Evolutionary conservation across 2,797 vertebrate genomes (phyloP).

Genomic region (Odontamblyopus rebecca): DNA sequence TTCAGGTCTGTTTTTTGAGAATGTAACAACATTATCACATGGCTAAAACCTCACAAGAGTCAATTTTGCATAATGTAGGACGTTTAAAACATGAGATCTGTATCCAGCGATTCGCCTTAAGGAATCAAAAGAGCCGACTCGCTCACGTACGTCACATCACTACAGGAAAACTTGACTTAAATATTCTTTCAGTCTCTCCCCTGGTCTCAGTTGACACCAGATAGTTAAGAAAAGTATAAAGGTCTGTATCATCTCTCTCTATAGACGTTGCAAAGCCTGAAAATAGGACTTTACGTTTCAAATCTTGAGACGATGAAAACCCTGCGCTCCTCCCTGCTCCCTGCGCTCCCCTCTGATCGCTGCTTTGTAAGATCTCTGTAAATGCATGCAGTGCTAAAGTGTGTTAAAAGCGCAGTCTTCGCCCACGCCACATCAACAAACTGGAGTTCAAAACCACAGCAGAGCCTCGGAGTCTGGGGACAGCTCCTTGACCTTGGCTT

Average conservation of each 20-base stretch:
- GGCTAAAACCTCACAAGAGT: too few species aligned
- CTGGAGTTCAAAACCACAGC: conserved; percentile 19
- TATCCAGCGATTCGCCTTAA: too few species aligned
- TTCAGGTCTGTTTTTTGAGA: too few species aligned
- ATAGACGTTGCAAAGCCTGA: not conserved
- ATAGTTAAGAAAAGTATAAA: not conserved
- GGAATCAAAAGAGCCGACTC: too few species aligned
- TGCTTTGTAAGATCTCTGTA: conserved; percentile 40
- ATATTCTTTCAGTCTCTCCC: too few species aligned
- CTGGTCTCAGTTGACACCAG: too few species aligned
- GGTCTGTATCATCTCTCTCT: not conserved
- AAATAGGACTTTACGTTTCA: not conserved
- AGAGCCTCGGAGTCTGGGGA: conserved; percentile 7
- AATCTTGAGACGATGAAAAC: not conserved
- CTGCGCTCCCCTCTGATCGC: conserved; percentile 27
- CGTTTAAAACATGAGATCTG: too few species aligned
- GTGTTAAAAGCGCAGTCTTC: conserved; percentile 57
- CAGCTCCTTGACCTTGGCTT: conserved; percentile 16
- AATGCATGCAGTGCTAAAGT: conserved; percentile 54
- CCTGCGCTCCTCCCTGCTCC: not conserved
- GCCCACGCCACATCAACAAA: conserved; percentile 34
- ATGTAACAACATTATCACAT: too few species aligned
- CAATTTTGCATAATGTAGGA: too few species aligned
- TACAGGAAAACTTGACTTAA: too few species aligned
- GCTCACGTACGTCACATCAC: too few species aligned